These are phyloP conservation scores for Phorcus lineatus DNA, from an alignment of 2,888 invertebrate species.

Conservation along the genomic window DNA sequence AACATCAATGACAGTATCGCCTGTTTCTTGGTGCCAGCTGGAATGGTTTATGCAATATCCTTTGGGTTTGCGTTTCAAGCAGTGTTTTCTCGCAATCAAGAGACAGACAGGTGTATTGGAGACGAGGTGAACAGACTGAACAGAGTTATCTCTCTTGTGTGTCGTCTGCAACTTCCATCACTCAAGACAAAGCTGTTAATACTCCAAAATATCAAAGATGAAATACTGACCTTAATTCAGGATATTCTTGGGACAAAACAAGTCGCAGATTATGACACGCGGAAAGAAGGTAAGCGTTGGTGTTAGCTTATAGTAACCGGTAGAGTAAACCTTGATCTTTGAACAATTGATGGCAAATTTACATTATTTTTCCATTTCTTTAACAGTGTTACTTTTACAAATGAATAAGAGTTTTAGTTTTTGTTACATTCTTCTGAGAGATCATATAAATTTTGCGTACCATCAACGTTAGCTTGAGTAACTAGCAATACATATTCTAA, in stretches of 20 bases:
- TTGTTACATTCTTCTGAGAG: no score
- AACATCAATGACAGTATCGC: conserved; percentile 63
- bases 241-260: conserved; percentile 46
- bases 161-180: conserved; percentile 46
- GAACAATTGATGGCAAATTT: no score
- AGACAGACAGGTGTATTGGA: conserved; percentile 47
- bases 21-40: conserved; percentile 65
- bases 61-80: conserved; percentile 65
- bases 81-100: conserved; percentile 52
- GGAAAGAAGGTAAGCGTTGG: background rate
- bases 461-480: no score
- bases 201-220: conserved; percentile 55
- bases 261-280: background rate
- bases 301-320: no score
- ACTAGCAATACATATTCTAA: no score
- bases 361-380: no score
- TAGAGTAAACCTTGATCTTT: no score
- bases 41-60: conserved; percentile 62
- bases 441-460: no score
- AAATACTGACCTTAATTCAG: conserved; percentile 53
- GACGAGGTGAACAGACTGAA: conserved; percentile 54
- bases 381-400: no score
- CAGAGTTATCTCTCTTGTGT: conserved; percentile 53
- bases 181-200: conserved; percentile 35
- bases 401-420: no score